Conservation (phyloP, 1,140 invertebrate genomes). For the Leptonema lineaticorne region DNA sequence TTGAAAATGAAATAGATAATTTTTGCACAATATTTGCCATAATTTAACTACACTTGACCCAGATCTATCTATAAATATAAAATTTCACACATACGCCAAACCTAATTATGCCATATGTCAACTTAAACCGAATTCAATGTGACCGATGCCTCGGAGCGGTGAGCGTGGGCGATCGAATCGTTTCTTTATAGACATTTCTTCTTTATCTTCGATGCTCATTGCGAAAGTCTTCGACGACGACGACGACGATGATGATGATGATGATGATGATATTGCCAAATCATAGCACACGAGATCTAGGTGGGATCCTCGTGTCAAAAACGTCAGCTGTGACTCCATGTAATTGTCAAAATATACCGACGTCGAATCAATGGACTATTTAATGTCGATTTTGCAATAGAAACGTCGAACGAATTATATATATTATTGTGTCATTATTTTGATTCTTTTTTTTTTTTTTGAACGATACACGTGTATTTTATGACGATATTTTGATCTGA, state of each 20-base stretch:
- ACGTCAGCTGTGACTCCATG: not conserved
- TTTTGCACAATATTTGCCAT: too few species aligned
- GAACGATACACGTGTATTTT: too few species aligned
- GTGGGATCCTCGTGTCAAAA: slow-evolving; percentile 9
- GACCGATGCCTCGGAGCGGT: not conserved
- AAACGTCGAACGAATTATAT: not conserved
- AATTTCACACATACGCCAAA: not conserved
- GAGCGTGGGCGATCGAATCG: not conserved
- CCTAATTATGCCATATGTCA: too few species aligned
- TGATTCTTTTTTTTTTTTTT: too few species aligned
- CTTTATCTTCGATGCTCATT: not conserved
- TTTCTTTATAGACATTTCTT: not conserved
- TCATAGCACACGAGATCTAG: not conserved
- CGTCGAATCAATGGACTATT: too few species aligned
- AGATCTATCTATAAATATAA: not conserved
- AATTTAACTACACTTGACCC: not conserved
- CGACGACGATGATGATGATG: too few species aligned
- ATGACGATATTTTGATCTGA: too few species aligned
- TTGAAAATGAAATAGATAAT: too few species aligned
- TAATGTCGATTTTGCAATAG: not conserved
- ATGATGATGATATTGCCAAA: slow-evolving; percentile 3
- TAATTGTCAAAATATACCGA: slow-evolving; percentile 14
- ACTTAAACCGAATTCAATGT: not conserved
- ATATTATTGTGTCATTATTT: too few species aligned
- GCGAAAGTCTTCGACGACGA: not conserved